Conservation (phyloP, 2,888 invertebrate genomes). For the Polydrusus pterygomalis region DNA sequence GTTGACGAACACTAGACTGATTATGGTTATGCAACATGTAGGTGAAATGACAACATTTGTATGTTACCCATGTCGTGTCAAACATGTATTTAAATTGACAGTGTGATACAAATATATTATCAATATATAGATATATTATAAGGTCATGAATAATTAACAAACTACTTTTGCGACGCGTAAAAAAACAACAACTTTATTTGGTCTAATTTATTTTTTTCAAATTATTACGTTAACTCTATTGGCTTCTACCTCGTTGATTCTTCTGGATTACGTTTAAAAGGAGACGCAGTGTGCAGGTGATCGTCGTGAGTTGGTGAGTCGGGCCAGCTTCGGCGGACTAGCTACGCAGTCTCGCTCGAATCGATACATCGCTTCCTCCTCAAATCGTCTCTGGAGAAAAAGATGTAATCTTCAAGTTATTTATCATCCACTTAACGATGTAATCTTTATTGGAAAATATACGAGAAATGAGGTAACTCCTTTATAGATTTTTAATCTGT, state of each 20-base stretch:
- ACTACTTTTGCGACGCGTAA: no score
- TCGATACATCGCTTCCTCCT: constrained; percentile 41
- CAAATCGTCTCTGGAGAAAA: constrained; percentile 36
- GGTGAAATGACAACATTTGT: no score
- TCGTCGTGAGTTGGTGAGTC: constrained; percentile 18
- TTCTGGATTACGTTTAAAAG: background rate
- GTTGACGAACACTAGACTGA: no score
- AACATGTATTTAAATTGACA: no score
- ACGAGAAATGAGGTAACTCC: constrained; percentile 33
- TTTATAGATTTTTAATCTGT: constrained; percentile 42
- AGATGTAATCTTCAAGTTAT: constrained; percentile 48
- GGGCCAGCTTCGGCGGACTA: background rate
- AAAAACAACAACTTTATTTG: no score
- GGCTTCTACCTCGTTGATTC: background rate
- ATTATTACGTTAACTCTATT: background rate
- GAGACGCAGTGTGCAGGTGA: constrained; percentile 33
- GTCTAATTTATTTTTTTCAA: no score
- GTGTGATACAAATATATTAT: no score
- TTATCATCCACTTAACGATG: constrained; percentile 47
- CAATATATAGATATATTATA: no score
- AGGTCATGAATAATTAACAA: no score
- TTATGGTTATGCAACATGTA: no score
- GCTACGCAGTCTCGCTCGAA: constrained; percentile 45
- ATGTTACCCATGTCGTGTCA: no score
- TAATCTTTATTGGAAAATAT: constrained; percentile 43